A percentile compares a stretch with the other conserved stretches of the same genome.
phyloP scores from a whole-genome alignment of 2,113 vertebrate species.

The Conger conger region DNA sequence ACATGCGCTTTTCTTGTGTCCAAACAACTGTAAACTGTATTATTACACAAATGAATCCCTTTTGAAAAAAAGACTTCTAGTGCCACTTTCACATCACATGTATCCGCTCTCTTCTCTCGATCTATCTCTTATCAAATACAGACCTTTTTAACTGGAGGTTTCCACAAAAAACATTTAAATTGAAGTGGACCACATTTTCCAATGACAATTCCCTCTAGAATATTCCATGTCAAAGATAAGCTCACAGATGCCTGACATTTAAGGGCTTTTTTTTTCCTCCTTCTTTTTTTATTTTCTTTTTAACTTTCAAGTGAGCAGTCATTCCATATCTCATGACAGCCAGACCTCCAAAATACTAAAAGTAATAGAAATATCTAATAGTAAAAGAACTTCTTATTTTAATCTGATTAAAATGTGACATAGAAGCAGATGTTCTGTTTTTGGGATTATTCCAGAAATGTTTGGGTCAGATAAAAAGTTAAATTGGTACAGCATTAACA shows the following conservation, averaged over 20 bases:
- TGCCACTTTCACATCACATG: not conserved
- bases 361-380: not conserved
- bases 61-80: not conserved
- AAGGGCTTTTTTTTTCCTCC: no score
- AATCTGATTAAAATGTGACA: not conserved
- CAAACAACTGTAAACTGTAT: not conserved
- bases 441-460: not conserved
- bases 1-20: not conserved
- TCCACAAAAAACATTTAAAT: not conserved
- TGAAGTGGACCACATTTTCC: not conserved
- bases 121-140: no score
- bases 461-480: not conserved
- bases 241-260: not conserved
- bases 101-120: not conserved
- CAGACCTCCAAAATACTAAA: not conserved
- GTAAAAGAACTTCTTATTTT: not conserved
- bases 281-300: no score
- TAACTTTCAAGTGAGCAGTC: not conserved
- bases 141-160: no score
- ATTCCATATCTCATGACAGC: not conserved
- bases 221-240: not conserved
- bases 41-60: not conserved
- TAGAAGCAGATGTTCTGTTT: not conserved
- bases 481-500: not conserved
- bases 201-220: not conserved